A percentile compares a stretch with the other conserved stretches of the same genome.
phyloP scores from a whole-genome alignment of 2,888 invertebrate species.

The Norana najaformis region DNA sequence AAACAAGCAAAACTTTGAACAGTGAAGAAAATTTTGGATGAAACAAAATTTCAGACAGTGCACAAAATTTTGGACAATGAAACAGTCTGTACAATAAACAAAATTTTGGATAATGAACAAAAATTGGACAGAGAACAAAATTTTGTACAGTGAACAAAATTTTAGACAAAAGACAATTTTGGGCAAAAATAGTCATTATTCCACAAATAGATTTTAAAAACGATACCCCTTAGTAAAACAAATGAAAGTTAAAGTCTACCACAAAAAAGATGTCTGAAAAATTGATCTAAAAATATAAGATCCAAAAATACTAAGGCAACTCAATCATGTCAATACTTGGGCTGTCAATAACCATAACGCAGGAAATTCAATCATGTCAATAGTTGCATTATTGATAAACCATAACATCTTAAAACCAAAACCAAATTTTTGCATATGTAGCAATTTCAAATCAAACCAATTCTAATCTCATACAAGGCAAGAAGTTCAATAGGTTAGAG shows the following conservation, averaged over 20 bases:
- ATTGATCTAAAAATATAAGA: slow-evolving; percentile 21
- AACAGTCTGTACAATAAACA: background rate
- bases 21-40: background rate
- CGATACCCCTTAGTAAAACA: background rate
- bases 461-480: slow-evolving; percentile 13
- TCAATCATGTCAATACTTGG: slow-evolving; percentile 17
- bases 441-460: background rate
- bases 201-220: background rate
- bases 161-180: background rate
- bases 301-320: slow-evolving; percentile 10
- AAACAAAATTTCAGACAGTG: background rate
- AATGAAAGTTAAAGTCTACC: slow-evolving; percentile 13
- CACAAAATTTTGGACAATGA: background rate
- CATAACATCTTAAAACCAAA: background rate
- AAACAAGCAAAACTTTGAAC: slow-evolving; percentile 2
- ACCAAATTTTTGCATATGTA: background rate
- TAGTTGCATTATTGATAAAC: no score
- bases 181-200: background rate
- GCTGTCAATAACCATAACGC: background rate
- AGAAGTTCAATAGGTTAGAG: background rate
- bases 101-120: background rate
- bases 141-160: background rate
- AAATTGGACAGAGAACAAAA: background rate
- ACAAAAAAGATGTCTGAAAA: slow-evolving; percentile 18
- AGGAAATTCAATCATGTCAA: no score